Evolutionary conservation across 92 coral and sea anemone genomes (phyloP).

Genomic region (Porites divaricata): DNA sequence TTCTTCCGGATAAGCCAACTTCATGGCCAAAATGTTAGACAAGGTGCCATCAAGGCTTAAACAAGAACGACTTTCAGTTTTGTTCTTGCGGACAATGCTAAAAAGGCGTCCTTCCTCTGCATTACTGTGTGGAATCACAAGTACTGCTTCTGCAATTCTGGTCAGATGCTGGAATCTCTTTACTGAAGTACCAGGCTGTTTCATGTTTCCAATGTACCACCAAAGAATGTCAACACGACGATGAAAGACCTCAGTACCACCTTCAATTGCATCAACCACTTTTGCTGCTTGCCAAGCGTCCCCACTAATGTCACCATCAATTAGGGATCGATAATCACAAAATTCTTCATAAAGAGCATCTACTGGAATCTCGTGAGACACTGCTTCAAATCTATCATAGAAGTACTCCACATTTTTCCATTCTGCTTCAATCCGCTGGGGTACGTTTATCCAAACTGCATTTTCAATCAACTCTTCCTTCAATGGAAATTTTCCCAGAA

Average conservation of each 20-base stretch:
- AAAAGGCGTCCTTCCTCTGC: slow-evolving; percentile 69
- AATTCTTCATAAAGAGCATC: slow-evolving; percentile 62
- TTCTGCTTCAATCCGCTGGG: slow-evolving; percentile 17
- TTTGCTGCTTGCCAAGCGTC: slow-evolving; percentile 53
- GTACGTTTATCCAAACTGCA: slow-evolving; percentile 23
- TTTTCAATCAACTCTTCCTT: slow-evolving; percentile 41
- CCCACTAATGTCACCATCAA: slow-evolving; percentile 53
- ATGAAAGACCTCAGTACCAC: slow-evolving; percentile 44
- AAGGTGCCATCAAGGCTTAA: too few relatives aligned
- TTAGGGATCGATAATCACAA: slow-evolving; percentile 53
- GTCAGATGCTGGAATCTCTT: slow-evolving; percentile 54
- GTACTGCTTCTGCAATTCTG: slow-evolving; percentile 55
- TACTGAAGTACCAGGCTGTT: slow-evolving; percentile 36
- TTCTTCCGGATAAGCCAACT: too few relatives aligned
- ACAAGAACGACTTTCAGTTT: slow-evolving; percentile 64
- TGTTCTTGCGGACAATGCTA: slow-evolving; percentile 61
- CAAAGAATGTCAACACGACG: slow-evolving; percentile 59
- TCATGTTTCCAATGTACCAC: slow-evolving; percentile 64
- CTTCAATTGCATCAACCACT: slow-evolving; percentile 54
- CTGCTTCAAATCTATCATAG: slow-evolving; percentile 41
- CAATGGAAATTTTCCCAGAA: slow-evolving; percentile 61
- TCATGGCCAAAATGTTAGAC: too few relatives aligned
- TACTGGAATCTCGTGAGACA: slow-evolving; percentile 25
- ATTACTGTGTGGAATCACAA: slow-evolving; percentile 68
- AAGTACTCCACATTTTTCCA: slow-evolving; percentile 55